Base-by-base conservation (phyloP, 2,797 vertebrate species). In the Galaxias olidus region DNA sequence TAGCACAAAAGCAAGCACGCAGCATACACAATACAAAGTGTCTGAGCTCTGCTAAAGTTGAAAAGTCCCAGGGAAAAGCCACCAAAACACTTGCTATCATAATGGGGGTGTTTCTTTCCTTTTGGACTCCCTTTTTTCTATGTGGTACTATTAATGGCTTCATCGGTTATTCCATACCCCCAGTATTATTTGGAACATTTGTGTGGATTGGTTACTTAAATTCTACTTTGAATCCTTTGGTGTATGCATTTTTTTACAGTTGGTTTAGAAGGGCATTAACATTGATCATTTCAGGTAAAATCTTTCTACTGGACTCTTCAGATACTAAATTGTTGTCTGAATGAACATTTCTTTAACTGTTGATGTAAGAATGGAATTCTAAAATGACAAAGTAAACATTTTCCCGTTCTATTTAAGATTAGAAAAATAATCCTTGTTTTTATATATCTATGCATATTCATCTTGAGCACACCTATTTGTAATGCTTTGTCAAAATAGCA, bases 11-110 rank as follows among this genome's bases (percentile, higher is more conserved):
- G 49, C 95, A 96, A 56, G 87, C 84, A 15, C 88, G 69, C 73
- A 91, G 85, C 57, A 95, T 95, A 14, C 85, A 86, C 20, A 43
- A 75, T 5, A 45, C 47, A 30, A 76, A 80, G 41, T 52, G 73
- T 61, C 61, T 68, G 59, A 76, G 30, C 30, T 30, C 30, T 30
- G 40, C 77, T 74, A n/a, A n/a, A n/a, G 8, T 77, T 46, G 86
- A 74, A 47, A 75, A 71, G 61, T 88, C 67, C 68, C 92, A 94
- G 77, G 82, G 78, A 17, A 96, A 94, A 87, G 93, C 93, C 40
- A 90, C 87, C 0, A 95, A 92, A 77, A 94, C 92, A 0, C 77
- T 95, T 53, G 89, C 90, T 8, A 81, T 90, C 43, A 87, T 95
- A 49, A 83, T 95, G 69, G 94, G 94, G 12, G 85, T 89, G 42